phyloP scores from a whole-genome alignment of 2,797 vertebrate genomes.

The Amblyopsis hoosieri region DNA sequence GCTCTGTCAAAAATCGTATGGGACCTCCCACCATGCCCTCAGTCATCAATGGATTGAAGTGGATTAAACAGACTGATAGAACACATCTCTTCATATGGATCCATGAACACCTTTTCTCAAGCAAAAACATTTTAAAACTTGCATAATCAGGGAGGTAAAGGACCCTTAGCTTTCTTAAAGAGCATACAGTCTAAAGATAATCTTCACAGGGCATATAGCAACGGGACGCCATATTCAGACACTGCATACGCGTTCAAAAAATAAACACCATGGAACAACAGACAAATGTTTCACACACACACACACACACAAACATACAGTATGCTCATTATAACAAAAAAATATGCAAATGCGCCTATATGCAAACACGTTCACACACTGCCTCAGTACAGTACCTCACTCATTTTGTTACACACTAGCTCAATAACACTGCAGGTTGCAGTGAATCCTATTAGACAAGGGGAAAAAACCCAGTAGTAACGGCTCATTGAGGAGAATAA shows the following conservation, averaged over 20 bases:
- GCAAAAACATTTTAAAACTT: slow-evolving; percentile 54
- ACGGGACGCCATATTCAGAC: slow-evolving; percentile 34
- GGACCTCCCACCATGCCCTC: slow-evolving; percentile 51
- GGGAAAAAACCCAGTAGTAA: slow-evolving; percentile 47
- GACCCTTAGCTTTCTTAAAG: slow-evolving; percentile 55
- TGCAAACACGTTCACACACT: slow-evolving; percentile 10
- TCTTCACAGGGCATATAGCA: slow-evolving; percentile 44
- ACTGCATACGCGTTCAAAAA: slow-evolving; percentile 32
- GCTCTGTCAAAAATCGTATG: slow-evolving; percentile 56
- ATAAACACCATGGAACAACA: slow-evolving; percentile 29
- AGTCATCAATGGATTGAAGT: slow-evolving; percentile 36
- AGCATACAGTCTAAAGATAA: slow-evolving; percentile 57
- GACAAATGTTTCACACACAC: slow-evolving; percentile 28
- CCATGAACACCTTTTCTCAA: slow-evolving; percentile 65
- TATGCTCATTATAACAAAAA: slow-evolving; percentile 21
- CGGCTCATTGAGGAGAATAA: slow-evolving; percentile 61
- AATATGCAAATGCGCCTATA: not conserved
- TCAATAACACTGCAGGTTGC: slow-evolving; percentile 49
- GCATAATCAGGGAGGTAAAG: slow-evolving; percentile 40
- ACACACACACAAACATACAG: not conserved
- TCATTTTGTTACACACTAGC: slow-evolving; percentile 35
- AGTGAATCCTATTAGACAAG: slow-evolving; percentile 53
- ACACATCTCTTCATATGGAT: slow-evolving; percentile 50
- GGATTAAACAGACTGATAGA: slow-evolving; percentile 41
- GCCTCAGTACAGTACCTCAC: slow-evolving; percentile 14